Conservation (phyloP, 2,797 vertebrate genomes). For the Ammospiza maritima region DNA sequence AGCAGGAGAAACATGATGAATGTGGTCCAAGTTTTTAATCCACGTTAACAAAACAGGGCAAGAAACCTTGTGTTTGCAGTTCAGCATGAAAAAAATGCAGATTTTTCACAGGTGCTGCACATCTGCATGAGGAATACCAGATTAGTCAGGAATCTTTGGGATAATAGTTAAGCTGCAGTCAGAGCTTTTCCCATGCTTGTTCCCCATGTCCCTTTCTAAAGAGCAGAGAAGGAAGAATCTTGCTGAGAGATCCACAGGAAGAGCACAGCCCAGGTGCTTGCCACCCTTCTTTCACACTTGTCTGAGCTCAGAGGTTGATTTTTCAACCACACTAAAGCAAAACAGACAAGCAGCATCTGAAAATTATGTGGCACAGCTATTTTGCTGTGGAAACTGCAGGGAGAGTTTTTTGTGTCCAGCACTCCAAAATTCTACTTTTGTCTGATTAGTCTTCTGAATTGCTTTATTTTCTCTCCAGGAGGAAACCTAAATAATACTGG, state of each 20-base stretch:
- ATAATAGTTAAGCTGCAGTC: neutral
- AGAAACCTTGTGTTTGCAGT: neutral
- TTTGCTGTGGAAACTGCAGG: constrained; percentile 1
- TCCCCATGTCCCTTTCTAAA: neutral
- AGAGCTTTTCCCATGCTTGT: neutral
- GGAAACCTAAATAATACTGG: constrained; percentile 28
- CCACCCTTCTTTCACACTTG: neutral
- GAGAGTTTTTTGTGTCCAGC: constrained; percentile 32
- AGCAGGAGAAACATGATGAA: neutral
- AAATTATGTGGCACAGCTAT: neutral
- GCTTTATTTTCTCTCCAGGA: constrained; percentile 52
- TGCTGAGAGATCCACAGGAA: neutral
- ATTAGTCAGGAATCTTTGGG: neutral
- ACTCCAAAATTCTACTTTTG: constrained; percentile 32
- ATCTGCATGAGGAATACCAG: neutral
- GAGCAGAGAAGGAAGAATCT: neutral
- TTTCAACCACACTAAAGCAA: neutral
- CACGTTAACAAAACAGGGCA: neutral
- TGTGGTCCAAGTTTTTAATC: neutral
- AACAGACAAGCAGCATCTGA: neutral
- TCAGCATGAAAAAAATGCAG: neutral
- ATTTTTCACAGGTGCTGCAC: neutral
- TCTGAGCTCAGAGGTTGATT: neutral
- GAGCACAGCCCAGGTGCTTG: neutral
- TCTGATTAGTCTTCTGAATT: constrained; percentile 45